Percentiles rank a stretch among this genome's conserved stretches.
phyloP scores from a whole-genome alignment of 1,140 invertebrate species.

The Megalonaias nervosa region DNA sequence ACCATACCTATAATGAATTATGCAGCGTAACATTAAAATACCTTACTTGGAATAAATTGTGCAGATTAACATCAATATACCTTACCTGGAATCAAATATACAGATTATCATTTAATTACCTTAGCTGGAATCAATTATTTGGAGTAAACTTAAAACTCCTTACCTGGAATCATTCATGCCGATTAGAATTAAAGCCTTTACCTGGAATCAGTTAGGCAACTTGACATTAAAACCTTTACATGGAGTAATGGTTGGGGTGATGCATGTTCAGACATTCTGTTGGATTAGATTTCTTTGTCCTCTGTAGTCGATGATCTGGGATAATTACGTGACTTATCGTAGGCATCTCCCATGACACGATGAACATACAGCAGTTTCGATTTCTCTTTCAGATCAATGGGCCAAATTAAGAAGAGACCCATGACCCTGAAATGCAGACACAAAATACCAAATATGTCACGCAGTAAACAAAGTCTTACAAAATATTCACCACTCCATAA shows the following conservation, averaged over 20 bases:
- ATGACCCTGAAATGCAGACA: slow-evolving; percentile 49
- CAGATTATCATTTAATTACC: too few species aligned
- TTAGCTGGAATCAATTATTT: too few species aligned
- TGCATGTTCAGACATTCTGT: slow-evolving; percentile 66
- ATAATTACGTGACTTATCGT: slow-evolving; percentile 64
- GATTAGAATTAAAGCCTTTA: too few species aligned
- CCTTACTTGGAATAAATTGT: too few species aligned
- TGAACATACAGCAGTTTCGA: slow-evolving; percentile 61
- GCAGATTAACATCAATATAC: too few species aligned
- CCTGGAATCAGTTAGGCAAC: too few species aligned
- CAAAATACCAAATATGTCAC: neutral
- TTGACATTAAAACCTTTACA: slow-evolving; percentile 41
- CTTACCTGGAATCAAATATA: too few species aligned
- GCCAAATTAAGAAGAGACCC: slow-evolving; percentile 60
- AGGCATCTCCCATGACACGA: slow-evolving; percentile 57
- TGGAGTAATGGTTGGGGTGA: slow-evolving; percentile 66
- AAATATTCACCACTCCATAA: neutral
- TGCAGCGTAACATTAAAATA: too few species aligned
- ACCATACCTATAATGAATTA: too few species aligned
- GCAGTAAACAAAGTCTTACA: neutral
- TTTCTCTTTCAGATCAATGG: slow-evolving; percentile 60
- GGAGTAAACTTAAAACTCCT: too few species aligned
- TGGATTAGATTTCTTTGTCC: slow-evolving; percentile 64
- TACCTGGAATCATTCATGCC: too few species aligned
- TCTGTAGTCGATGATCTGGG: slow-evolving; percentile 50